These are phyloP conservation scores for Acleris sparsana DNA, from an alignment of 2,888 invertebrate species.

Conservation along the genomic window DNA sequence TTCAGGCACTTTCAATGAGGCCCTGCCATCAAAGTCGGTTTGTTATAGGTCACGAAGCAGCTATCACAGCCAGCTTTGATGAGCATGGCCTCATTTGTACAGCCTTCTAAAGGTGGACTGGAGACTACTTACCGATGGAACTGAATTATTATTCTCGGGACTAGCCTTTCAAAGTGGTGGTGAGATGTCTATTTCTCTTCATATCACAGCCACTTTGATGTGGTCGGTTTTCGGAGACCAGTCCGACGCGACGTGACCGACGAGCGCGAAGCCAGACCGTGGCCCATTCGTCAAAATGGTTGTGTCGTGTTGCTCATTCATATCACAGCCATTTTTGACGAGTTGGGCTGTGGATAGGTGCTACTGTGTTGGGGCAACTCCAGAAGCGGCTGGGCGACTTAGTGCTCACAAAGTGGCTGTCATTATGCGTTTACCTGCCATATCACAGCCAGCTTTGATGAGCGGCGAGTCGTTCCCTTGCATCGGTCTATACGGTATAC, in stretches of 20 bases:
- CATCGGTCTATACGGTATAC: conserved; percentile 4
- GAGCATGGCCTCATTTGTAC: conserved; percentile 88
- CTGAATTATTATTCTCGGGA: conserved; percentile 70
- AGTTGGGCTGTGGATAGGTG: conserved; percentile 87
- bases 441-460: conserved; percentile 99
- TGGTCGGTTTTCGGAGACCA: conserved; percentile 86
- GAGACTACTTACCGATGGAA: conserved; percentile 25
- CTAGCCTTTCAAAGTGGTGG: conserved; percentile 94
- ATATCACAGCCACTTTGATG: conserved; percentile 99
- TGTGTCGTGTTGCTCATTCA: conserved; percentile 88
- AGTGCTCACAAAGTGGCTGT: conserved; percentile 96
- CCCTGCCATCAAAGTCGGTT: conserved; percentile 91
- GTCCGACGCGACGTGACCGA: conserved; percentile 34
- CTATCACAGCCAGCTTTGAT: conserved; percentile 99
- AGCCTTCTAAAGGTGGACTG: conserved; percentile 37
- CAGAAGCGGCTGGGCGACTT: conserved; percentile 49
- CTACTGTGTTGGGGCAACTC: conserved; percentile 44
- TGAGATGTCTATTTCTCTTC: conserved; percentile 88
- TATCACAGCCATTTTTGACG: conserved; percentile 99
- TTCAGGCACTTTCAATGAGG: conserved; percentile 63
- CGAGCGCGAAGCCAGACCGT: conserved; percentile 48
- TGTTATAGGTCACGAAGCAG: conserved; percentile 88
- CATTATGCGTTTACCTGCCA: conserved; percentile 87
- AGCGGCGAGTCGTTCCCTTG: conserved; percentile 81
- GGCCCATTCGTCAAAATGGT: conserved; percentile 90